A percentile compares a stretch with the other conserved stretches of the same genome.
These are phyloP conservation scores for Mamestra brassicae DNA, from an alignment of 2,888 invertebrate genomes.

Conservation along the genomic window DNA sequence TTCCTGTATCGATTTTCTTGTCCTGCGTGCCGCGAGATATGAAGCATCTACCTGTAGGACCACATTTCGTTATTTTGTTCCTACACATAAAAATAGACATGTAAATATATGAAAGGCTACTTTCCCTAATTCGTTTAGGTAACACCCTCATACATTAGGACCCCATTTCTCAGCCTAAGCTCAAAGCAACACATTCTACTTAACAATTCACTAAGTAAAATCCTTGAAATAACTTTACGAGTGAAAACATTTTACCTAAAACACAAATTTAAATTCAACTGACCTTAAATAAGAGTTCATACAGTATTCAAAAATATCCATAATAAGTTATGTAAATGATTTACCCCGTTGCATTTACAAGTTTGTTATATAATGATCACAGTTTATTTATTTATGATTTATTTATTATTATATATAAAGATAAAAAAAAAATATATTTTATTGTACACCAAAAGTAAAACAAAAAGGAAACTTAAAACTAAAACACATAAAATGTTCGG, in stretches of 20 bases:
- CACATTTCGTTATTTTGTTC: too few species aligned
- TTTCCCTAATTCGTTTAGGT: background rate
- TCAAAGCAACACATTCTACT: conserved; percentile 13
- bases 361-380: background rate
- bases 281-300: background rate
- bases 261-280: background rate
- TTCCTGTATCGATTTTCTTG: too few species aligned
- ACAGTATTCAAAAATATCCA: too few species aligned
- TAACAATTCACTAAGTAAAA: background rate
- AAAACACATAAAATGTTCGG: too few species aligned
- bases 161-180: background rate
- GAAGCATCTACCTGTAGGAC: too few species aligned
- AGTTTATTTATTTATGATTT: background rate
- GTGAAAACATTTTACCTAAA: conserved; percentile 6
- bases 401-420: too few species aligned
- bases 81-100: background rate
- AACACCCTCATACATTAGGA: background rate
- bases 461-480: too few species aligned
- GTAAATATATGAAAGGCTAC: background rate
- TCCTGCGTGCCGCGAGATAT: too few species aligned
- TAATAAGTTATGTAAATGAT: background rate
- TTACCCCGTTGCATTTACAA: background rate
- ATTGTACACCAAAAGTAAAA: too few species aligned
- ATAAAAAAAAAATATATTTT: too few species aligned
- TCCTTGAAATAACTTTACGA: conserved; percentile 6